Conservation (phyloP, 2,113 vertebrate species). For the Mesoclemmys tuberculata region DNA sequence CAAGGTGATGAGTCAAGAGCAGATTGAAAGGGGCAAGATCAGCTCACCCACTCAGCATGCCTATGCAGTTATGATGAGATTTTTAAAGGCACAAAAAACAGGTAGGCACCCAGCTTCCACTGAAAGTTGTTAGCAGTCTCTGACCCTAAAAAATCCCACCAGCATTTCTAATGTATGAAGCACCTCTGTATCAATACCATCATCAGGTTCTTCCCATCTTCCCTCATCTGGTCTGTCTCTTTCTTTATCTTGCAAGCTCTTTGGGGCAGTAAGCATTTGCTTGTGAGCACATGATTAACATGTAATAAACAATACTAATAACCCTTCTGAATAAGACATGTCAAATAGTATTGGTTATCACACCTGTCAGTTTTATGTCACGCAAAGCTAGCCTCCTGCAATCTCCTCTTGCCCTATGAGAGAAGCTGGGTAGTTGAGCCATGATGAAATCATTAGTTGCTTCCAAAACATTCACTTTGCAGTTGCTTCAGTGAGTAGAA, state of each 20-base stretch:
- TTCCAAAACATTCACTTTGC: conserved; percentile 6
- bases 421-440: neutral
- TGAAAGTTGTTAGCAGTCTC: neutral
- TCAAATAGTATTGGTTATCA: neutral
- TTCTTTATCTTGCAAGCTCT: neutral
- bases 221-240: neutral
- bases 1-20: neutral
- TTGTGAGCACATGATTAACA: neutral
- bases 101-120: neutral
- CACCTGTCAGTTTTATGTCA: neutral
- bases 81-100: neutral
- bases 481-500: conserved; percentile 14
- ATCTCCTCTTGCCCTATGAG: neutral
- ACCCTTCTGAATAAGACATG: neutral
- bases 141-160: neutral
- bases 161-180: neutral
- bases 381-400: neutral
- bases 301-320: neutral
- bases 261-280: neutral
- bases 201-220: neutral
- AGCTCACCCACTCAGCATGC: neutral
- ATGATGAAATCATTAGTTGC: conserved; percentile 4
- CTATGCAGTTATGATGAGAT: neutral
- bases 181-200: neutral
- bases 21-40: neutral